Conservation (phyloP, 2,888 invertebrate genomes). For the Pristionchus exspectatus region DNA sequence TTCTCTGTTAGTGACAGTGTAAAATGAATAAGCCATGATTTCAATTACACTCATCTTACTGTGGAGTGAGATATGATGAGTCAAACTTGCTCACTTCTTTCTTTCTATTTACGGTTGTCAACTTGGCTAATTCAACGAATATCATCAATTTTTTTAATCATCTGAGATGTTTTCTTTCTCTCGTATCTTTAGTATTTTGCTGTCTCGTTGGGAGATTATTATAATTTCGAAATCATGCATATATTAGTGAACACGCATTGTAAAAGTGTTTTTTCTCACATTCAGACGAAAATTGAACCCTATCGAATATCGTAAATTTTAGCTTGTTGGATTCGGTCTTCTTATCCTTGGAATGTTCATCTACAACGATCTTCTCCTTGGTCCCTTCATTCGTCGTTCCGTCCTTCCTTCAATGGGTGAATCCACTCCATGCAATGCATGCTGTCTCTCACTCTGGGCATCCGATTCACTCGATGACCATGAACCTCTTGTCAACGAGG, state of each 20-base stretch:
- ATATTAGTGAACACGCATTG: too few relatives aligned
- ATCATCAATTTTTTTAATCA: too few relatives aligned
- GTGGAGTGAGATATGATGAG: background rate
- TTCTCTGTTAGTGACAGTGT: background rate
- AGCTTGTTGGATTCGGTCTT: conserved; percentile 86
- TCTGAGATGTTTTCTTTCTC: too few relatives aligned
- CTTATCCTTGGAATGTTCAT: conserved; percentile 89
- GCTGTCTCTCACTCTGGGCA: conserved; percentile 70
- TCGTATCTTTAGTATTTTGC: too few relatives aligned
- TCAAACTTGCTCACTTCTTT: background rate
- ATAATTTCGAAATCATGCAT: too few relatives aligned
- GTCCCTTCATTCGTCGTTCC: conserved; percentile 74
- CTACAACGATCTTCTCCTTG: conserved; percentile 82
- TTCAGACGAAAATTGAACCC: too few relatives aligned
- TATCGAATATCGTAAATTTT: conserved; percentile 48
- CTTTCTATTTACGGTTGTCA: background rate
- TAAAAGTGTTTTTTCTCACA: too few relatives aligned
- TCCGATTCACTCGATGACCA: conserved; percentile 63
- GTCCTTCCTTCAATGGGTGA: conserved; percentile 63
- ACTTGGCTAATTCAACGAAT: too few relatives aligned
- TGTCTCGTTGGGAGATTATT: too few relatives aligned
- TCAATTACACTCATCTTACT: background rate
- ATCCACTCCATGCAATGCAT: conserved; percentile 56
- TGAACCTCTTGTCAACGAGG: conserved; percentile 60
- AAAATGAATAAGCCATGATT: background rate